phyloP scores from a whole-genome alignment of 2,888 invertebrate species.

The Anoncus sp. region DNA sequence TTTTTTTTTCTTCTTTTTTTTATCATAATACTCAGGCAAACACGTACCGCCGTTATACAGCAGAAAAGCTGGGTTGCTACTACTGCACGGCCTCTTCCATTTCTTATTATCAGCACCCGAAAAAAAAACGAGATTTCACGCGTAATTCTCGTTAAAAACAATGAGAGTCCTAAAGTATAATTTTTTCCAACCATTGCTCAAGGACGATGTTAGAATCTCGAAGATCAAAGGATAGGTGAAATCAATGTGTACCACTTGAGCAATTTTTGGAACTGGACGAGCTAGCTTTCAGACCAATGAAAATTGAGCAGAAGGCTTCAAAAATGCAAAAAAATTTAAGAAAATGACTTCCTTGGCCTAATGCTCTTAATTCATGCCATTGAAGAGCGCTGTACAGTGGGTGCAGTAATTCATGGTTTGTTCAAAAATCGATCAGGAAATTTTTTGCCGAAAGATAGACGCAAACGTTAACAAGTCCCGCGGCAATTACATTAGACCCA shows the following conservation, averaged over 20 bases:
- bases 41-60: conserved; percentile 67
- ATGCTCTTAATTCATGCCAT: neutral
- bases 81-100: conserved; percentile 52
- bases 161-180: neutral
- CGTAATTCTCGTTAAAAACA: conserved; percentile 34
- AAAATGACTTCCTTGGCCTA: neutral
- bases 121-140: conserved; percentile 42
- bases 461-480: neutral
- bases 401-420: neutral
- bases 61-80: conserved; percentile 42
- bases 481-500: neutral
- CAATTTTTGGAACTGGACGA: too few species aligned
- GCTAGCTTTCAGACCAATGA: too few species aligned
- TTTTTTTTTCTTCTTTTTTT: conserved; percentile 46
- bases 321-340: neutral
- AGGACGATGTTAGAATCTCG: neutral
- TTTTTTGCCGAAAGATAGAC: neutral
- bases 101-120: conserved; percentile 49
- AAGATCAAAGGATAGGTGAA: neutral
- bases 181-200: neutral
- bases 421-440: neutral
- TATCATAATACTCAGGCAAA: conserved; percentile 70
- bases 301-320: neutral
- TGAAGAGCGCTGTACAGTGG: neutral
- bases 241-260: neutral